Percentiles rank a stretch among this genome's conserved stretches.
These are phyloP conservation scores for Zootermopsis nevadensis DNA, from an alignment of 2,888 invertebrate genomes.

Conservation along the genomic window DNA sequence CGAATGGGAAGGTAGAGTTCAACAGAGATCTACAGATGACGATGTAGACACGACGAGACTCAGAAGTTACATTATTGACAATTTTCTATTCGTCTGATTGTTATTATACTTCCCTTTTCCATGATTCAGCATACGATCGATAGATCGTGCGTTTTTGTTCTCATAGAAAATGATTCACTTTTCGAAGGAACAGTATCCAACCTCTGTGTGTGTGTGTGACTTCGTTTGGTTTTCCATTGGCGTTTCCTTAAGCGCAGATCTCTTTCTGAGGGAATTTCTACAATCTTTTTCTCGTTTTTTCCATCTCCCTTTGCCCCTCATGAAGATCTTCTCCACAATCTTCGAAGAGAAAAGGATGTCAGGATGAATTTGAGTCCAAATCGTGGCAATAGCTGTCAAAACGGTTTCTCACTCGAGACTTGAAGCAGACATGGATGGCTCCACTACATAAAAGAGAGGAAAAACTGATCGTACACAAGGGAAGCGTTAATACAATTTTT, in stretches of 20 bases:
- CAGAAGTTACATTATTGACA: constrained; percentile 22
- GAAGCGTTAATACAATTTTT: constrained; percentile 49
- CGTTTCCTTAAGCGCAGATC: constrained; percentile 8
- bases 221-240: background rate
- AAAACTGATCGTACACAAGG: constrained; percentile 45
- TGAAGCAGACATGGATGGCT: background rate
- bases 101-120: constrained; percentile 12
- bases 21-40: background rate
- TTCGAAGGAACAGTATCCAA: background rate
- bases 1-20: background rate
- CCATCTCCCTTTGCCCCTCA: background rate
- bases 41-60: constrained; percentile 10
- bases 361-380: constrained; percentile 37
- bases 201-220: constrained; percentile 5
- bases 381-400: constrained; percentile 45
- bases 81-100: constrained; percentile 2
- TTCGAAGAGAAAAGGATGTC: constrained; percentile 35
- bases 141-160: constrained; percentile 16
- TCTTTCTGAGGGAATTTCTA: constrained; percentile 32
- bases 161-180: constrained; percentile 20
- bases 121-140: background rate
- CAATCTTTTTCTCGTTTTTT: constrained; percentile 38
- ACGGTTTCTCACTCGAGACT: constrained; percentile 13
- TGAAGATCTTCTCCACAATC: constrained; percentile 11
- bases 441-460: constrained; percentile 35